A percentile compares a stretch with the other conserved stretches of the same genome.
Evolutionary conservation across 1,140 invertebrate species (phyloP).

Genomic region (Rhagoletis pomonella): DNA sequence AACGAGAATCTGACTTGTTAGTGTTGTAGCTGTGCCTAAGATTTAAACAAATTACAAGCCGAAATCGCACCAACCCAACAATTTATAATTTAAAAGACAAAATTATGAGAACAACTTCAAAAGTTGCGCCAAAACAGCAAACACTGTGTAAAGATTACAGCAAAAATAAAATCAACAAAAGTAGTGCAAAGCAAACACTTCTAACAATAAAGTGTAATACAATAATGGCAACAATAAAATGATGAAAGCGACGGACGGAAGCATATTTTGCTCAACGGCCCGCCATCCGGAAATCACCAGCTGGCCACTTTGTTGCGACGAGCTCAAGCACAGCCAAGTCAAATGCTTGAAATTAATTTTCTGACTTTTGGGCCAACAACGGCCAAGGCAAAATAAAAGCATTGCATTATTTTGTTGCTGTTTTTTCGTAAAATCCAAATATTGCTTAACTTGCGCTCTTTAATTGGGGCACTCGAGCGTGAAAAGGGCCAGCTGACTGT

Average conservation of each 20-base stretch:
- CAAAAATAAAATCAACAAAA: too few relatives aligned
- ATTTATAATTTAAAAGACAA: too few relatives aligned
- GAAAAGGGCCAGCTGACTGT: background rate
- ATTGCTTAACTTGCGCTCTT: background rate
- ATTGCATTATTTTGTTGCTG: background rate
- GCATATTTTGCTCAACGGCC: background rate
- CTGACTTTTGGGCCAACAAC: background rate
- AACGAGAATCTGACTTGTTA: background rate
- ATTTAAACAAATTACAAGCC: constrained; percentile 23
- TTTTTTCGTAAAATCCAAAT: background rate
- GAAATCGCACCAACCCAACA: background rate
- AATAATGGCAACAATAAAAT: too few relatives aligned
- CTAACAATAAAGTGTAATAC: too few relatives aligned
- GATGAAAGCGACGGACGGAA: too few relatives aligned
- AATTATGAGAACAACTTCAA: too few relatives aligned
- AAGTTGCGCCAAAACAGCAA: too few relatives aligned
- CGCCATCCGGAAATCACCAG: background rate
- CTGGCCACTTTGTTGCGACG: background rate
- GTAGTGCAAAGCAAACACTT: too few relatives aligned
- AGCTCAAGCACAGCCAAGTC: background rate
- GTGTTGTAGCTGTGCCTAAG: background rate
- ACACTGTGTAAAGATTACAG: too few relatives aligned
- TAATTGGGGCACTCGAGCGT: background rate
- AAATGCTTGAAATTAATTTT: constrained; percentile 2
- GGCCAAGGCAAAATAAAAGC: background rate